Base-by-base conservation (phyloP, 2,888 invertebrate genomes). In the Carpatolechia fugitivella region DNA sequence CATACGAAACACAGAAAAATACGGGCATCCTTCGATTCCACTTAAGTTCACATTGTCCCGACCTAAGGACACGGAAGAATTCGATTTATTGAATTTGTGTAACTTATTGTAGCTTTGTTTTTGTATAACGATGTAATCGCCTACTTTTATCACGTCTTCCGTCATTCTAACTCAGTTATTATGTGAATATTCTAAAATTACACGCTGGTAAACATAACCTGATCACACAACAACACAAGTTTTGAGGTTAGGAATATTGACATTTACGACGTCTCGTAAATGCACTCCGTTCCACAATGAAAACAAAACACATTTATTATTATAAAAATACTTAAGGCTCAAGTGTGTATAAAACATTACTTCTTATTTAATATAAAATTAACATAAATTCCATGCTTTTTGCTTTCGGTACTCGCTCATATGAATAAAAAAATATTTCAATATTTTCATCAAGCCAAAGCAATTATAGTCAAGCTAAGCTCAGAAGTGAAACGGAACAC, bases 91-190 rank as follows among this genome's bases (percentile, higher is more conserved):
- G 56, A 95, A 91, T 81, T 95, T 95, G 64, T 95, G 94, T 16
- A 96, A 75, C 80, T 96, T 96, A 57, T 93, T 94, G 73, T 93
- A 96, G 66, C 93, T 94, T 64, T 96, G 95, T 57, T 95, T 92
- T 73, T 96, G 94, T 44, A 96, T 92, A 54, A 96, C 91, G 51
- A 96, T 92, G 73, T 94, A 94, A 69, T 94, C 93, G 6, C 95
- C 95, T 10, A 92, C 71, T 77, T 91, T 92, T 56, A 96, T 93
- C 55, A 72, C 60, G 61, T 88, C 72, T 38, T 56, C 41, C 11
- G 41, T 30, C 52, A 54, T 57, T 47, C 4, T 49, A n/a, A 33
- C 3, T 14, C 16, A 48, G 16, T 5, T 47, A 18, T 35, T 35
- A 13, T 31, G n/a, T n/a, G n/a, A n/a, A n/a, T n/a, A n/a, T n/a